Percentiles rank a stretch among this genome's conserved stretches.
Evolutionary conservation across 1,140 invertebrate genomes (phyloP).

Genomic region (Procambarus clarkii): DNA sequence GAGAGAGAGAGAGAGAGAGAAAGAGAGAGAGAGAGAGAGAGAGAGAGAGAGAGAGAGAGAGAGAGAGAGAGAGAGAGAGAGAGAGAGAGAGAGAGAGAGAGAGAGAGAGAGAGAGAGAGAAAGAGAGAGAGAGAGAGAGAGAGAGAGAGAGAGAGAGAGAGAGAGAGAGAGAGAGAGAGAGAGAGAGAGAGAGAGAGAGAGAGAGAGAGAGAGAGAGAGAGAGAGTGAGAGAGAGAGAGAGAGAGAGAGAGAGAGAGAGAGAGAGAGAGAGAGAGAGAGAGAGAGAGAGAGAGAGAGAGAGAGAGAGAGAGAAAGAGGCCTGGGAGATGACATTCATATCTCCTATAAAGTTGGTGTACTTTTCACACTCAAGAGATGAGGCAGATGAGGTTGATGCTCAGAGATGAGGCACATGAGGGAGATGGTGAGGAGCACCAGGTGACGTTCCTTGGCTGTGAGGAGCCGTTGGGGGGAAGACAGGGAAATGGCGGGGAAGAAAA

Average conservation of each 20-base stretch:
- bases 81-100: too few species aligned
- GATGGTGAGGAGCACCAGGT: neutral
- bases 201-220: neutral
- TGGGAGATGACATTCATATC: neutral
- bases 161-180: too few species aligned
- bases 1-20: too few species aligned
- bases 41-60: too few species aligned
- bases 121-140: too few species aligned
- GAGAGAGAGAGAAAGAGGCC: neutral
- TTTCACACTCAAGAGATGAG: neutral
- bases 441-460: neutral
- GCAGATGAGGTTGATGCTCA: neutral
- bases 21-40: too few species aligned
- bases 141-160: too few species aligned
- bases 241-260: slow-evolving; percentile 14
- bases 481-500: neutral
- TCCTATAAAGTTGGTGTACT: neutral
- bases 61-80: too few species aligned
- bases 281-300: slow-evolving; percentile 26
- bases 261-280: slow-evolving; percentile 38
- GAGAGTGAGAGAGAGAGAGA: neutral
- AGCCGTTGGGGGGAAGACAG: neutral
- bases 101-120: too few species aligned
- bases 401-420: neutral
- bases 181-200: too few species aligned